Base-by-base conservation (phyloP, 2,888 invertebrate genomes). In the Myopa tessellatipennis region DNA sequence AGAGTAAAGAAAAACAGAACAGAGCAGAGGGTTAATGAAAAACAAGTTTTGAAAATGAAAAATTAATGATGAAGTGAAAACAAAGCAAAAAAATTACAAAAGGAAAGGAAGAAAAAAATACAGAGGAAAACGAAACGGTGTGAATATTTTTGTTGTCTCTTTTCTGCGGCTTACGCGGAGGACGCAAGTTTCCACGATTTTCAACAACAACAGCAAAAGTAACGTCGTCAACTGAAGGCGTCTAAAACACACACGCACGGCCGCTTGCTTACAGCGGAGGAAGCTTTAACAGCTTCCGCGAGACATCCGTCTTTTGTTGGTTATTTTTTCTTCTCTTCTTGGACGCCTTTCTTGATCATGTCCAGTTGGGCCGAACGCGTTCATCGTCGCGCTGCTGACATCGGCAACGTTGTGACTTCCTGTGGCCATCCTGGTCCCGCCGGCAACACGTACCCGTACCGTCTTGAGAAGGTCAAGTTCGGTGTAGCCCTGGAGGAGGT, bases 381-480 rank as follows among this genome's bases (percentile, higher is more conserved):
- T 94, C 96, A 96, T 91, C 92, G 96, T 88, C 93, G 96, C 90
- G 96, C 96, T 86, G 96, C 96, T 90, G 96, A 95, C 87, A 92
- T 96, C 86, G 95, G 96, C 89, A 96, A 94, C 90, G 96, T 96
- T 87, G 96, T 96, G 85, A 96, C 96, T 84, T 96, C 96, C 85
- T 96, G 96, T 89, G 96, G 96, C 81, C 96, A 96, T 90, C 95
- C 95, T 40, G 93, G 93, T 45, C 82, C 83, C 73, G 80, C 86
- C 16, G 84, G 87, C 7, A 92, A 94, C 82, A 94, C 95, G 34
- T 96, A 95, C 88, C 95, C 95, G 12, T 91, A 96, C 84, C 92
- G 96, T 86, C 90, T 96, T 82, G 96, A 96, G 90, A 96, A 96
- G 92, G 96, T 98, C 74, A 98, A 97, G 90, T 98, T 98, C 90